phyloP scores from a whole-genome alignment of 2,888 invertebrate genomes.

The Chaetogeoica ovagalla region DNA sequence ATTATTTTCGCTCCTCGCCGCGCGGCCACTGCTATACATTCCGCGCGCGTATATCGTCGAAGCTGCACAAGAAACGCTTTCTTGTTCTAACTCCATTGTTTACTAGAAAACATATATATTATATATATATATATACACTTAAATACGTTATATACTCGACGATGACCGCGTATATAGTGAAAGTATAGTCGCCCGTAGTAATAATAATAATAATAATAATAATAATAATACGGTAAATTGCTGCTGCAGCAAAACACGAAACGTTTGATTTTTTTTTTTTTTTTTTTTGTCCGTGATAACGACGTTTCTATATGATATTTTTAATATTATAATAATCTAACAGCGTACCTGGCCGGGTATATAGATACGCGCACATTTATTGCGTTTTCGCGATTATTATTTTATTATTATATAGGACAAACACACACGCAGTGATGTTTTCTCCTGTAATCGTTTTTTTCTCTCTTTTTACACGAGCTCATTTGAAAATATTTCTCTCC shows the following conservation, averaged over 20 bases:
- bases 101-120: not conserved
- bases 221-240: too few species aligned
- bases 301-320: too few species aligned
- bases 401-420: too few species aligned
- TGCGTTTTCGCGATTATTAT: too few species aligned
- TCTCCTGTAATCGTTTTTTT: too few species aligned
- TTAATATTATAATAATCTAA: too few species aligned
- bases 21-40: not conserved
- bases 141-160: not conserved
- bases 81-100: conserved; percentile 37
- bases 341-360: too few species aligned
- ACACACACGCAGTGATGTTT: too few species aligned
- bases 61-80: conserved; percentile 30
- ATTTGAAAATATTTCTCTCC: too few species aligned
- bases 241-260: not conserved
- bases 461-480: too few species aligned
- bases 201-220: not conserved
- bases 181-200: conserved; percentile 12
- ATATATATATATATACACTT: not conserved
- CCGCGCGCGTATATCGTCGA: not conserved
- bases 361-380: too few species aligned
- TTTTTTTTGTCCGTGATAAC: conserved; percentile 17
- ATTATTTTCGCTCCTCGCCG: not conserved
- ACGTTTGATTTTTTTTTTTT: not conserved
- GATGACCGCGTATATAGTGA: conserved; percentile 4